Conservation (phyloP, 2,797 vertebrate species). For the Scarus forsteni region DNA sequence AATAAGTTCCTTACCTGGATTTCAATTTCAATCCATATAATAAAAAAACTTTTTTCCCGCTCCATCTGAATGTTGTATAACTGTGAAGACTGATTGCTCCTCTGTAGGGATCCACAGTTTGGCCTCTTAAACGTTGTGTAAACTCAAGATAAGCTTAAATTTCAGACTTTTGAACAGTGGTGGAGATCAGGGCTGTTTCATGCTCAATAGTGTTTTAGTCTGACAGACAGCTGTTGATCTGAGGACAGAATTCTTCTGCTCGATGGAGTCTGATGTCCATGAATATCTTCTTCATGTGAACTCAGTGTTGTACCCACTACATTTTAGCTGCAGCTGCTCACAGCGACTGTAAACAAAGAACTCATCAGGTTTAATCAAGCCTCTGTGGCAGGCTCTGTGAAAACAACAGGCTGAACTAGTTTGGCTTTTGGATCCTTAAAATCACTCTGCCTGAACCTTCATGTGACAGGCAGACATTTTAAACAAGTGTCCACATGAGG, state of each 20-base stretch:
- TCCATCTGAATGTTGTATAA: not conserved
- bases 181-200: not conserved
- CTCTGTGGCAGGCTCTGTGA: not conserved
- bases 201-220: slow-evolving; percentile 6
- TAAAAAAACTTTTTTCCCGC: no score
- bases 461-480: not conserved
- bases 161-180: not conserved
- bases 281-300: not conserved
- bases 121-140: not conserved
- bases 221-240: not conserved
- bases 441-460: not conserved
- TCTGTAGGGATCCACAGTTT: not conserved
- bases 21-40: no score
- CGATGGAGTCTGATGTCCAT: not conserved
- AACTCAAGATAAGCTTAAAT: not conserved
- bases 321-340: slow-evolving; percentile 15
- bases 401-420: slow-evolving; percentile 1
- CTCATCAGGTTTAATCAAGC: slow-evolving; percentile 1
- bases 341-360: slow-evolving; percentile 5
- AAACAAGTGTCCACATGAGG: not conserved
- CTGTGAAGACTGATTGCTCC: not conserved
- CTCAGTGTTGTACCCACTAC: slow-evolving; percentile 6
- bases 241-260: not conserved
- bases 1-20: no score
- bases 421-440: not conserved